Percentiles rank a stretch among this genome's conserved stretches.
These are phyloP conservation scores for Coremacera marginata DNA, from an alignment of 2,888 invertebrate species.

Conservation along the genomic window DNA sequence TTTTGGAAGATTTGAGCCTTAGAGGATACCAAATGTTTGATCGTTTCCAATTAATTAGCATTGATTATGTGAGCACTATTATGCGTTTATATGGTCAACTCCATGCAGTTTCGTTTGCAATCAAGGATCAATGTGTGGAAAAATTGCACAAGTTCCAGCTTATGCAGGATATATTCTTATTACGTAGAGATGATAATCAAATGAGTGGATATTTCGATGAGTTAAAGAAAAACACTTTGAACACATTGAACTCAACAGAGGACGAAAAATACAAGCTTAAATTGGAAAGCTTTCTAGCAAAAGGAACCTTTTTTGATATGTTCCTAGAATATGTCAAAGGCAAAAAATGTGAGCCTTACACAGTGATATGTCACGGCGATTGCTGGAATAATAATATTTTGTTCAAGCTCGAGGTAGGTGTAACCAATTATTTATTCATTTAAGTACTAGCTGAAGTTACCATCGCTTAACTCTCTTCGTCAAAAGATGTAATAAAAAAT, in stretches of 20 bases:
- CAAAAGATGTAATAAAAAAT: too few species aligned
- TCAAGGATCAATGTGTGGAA: constrained; percentile 58
- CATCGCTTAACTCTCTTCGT: too few species aligned
- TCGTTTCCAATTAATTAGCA: constrained; percentile 65
- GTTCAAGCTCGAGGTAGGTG: constrained; percentile 52
- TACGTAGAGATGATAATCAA: constrained; percentile 51
- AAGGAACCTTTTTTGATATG: constrained; percentile 52
- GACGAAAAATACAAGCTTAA: constrained; percentile 47
- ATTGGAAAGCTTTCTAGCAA: constrained; percentile 49
- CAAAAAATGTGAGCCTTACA: constrained; percentile 59
- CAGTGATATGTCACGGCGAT: constrained; percentile 65
- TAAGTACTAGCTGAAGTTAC: too few species aligned
- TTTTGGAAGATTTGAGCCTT: constrained; percentile 70
- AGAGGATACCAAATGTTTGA: constrained; percentile 69
- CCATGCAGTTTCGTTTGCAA: constrained; percentile 70
- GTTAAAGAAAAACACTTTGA: constrained; percentile 53
- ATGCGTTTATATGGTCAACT: constrained; percentile 70
- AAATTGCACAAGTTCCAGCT: constrained; percentile 50
- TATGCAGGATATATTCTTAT: constrained; percentile 58
- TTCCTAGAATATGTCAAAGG: constrained; percentile 51
- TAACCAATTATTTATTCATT: too few species aligned
- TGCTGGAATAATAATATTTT: constrained; percentile 68
- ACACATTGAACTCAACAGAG: constrained; percentile 46
- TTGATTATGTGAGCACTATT: constrained; percentile 65
- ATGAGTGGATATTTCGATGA: constrained; percentile 56